A percentile compares a stretch with the other conserved stretches of the same genome.
phyloP scores from a whole-genome alignment of 2,888 invertebrate species.

The Atherix ibis region DNA sequence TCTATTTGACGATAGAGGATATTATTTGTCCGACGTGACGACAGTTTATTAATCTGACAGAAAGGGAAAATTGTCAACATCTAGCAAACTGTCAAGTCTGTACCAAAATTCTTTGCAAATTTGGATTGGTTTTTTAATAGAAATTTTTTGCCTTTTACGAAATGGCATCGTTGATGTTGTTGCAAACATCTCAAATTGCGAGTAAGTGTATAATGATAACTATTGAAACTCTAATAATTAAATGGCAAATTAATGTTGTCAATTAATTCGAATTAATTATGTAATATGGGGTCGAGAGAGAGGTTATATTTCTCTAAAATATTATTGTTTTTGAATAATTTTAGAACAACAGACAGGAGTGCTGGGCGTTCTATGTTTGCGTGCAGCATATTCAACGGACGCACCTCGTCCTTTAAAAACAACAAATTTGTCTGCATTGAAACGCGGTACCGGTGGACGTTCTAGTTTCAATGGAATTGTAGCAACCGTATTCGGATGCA shows the following conservation, averaged over 20 bases:
- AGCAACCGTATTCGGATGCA: slow-evolving; percentile 93
- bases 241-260: background rate
- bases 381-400: slow-evolving; percentile 22
- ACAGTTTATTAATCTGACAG: too few relatives aligned
- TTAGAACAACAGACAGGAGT: slow-evolving; percentile 23
- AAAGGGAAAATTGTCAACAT: too few relatives aligned
- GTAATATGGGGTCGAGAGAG: slow-evolving; percentile 2
- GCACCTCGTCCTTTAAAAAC: slow-evolving; percentile 29
- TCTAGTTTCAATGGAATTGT: slow-evolving; percentile 94
- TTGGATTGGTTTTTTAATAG: too few relatives aligned
- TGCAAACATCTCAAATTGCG: slow-evolving; percentile 24
- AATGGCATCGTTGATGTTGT: slow-evolving; percentile 27
- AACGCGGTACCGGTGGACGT: slow-evolving; percentile 78
- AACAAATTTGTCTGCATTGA: slow-evolving; percentile 49
- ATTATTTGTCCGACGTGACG: too few relatives aligned
- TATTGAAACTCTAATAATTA: background rate
- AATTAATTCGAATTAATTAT: slow-evolving; percentile 2
- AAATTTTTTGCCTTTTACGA: too few relatives aligned
- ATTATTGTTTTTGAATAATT: slow-evolving; percentile 17
- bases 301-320: slow-evolving; percentile 10
- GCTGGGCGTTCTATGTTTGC: slow-evolving; percentile 24
- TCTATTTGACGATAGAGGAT: too few relatives aligned
- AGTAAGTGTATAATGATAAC: slow-evolving; percentile 20
- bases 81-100: too few relatives aligned
- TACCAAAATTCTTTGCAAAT: too few relatives aligned